A percentile compares a stretch with the other conserved stretches of the same genome.
phyloP scores from a whole-genome alignment of 2,888 invertebrate species.

The Morinoia aosen region DNA sequence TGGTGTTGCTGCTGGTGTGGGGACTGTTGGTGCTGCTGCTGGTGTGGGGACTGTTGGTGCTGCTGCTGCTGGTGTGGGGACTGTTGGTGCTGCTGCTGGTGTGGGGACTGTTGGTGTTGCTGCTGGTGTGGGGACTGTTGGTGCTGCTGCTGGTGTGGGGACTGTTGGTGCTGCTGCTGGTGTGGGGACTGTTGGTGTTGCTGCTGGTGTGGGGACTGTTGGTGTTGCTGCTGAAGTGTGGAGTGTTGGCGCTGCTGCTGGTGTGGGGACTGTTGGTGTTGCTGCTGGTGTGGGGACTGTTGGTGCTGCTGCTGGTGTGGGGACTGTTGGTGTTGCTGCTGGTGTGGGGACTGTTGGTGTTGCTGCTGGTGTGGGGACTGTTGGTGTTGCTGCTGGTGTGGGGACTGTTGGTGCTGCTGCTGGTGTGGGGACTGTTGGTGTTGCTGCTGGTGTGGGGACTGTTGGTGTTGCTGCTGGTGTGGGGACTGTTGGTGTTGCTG shows the following conservation, averaged over 20 bases:
- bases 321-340: not conserved
- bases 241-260: too few species aligned
- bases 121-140: not conserved
- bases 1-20: not conserved
- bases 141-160: not conserved
- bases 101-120: not conserved
- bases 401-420: not conserved
- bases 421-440: not conserved
- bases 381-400: not conserved
- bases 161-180: not conserved
- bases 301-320: not conserved
- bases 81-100: not conserved
- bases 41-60: not conserved
- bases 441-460: not conserved
- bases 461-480: not conserved
- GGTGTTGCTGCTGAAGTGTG: not conserved
- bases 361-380: not conserved
- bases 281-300: not conserved
- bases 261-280: not conserved
- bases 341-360: not conserved
- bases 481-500: not conserved
- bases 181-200: not conserved
- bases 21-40: not conserved
- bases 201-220: not conserved
- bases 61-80: not conserved